Conservation (phyloP, 2,113 vertebrate genomes). For the Bombycilla garrulus region DNA sequence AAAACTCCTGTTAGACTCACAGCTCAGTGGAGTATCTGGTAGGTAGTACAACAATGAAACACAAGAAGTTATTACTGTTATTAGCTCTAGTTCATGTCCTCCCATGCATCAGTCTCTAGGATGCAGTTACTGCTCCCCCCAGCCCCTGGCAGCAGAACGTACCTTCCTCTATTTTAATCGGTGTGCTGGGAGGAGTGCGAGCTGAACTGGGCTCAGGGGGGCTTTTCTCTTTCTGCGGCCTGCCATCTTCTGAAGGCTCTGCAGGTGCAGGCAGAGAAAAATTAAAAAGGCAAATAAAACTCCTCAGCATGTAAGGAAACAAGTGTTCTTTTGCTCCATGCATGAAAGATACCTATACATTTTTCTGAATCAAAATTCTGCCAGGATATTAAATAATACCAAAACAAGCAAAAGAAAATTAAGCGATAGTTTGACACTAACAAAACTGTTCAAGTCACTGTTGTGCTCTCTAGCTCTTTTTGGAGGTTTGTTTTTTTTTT, state of each 20-base stretch:
- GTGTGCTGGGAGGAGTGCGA: conserved; percentile 88
- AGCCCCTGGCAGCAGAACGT: conserved; percentile 42
- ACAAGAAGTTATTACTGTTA: not conserved
- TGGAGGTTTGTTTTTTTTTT: not conserved
- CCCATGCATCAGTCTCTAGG: not conserved
- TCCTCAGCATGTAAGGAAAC: not conserved
- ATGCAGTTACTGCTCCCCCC: not conserved
- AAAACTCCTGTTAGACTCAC: not conserved
- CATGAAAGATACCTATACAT: not conserved
- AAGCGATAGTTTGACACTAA: not conserved
- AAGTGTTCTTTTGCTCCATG: not conserved
- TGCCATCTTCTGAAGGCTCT: conserved; percentile 77
- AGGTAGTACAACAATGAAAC: not conserved
- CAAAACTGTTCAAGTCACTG: not conserved
- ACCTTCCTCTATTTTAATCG: conserved; percentile 90
- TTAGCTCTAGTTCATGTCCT: not conserved
- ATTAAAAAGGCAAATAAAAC: not conserved
- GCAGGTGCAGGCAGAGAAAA: not conserved
- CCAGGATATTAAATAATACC: not conserved
- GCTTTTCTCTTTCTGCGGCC: conserved; percentile 75
- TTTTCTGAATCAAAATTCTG: not conserved
- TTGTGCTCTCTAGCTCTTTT: not conserved
- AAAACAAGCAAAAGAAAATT: conserved; percentile 51
- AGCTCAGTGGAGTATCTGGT: not conserved
- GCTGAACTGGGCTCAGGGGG: conserved; percentile 63